Conservation (phyloP, 2,113 vertebrate species). For the Tyrannus savana region DNA sequence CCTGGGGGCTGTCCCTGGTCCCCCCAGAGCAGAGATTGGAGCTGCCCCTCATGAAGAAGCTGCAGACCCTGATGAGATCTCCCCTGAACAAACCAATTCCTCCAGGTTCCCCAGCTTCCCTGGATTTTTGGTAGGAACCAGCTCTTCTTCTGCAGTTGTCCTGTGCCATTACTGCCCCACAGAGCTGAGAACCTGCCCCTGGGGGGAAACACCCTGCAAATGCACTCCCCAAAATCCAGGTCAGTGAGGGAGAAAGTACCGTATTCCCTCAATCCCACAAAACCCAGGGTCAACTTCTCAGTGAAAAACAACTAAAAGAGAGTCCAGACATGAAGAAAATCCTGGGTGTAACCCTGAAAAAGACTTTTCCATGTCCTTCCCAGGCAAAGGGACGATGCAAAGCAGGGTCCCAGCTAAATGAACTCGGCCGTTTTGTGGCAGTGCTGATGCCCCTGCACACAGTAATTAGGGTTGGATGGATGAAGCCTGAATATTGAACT, state of each 20-base stretch:
- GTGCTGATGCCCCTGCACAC: neutral
- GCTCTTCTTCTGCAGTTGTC: neutral
- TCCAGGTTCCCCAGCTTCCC: rapidly evolving
- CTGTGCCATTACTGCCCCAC: neutral
- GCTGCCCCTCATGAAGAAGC: neutral
- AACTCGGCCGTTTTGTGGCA: neutral
- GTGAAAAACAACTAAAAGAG: neutral
- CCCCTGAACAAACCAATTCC: neutral
- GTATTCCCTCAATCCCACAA: neutral
- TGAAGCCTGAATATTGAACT: slow-evolving; percentile 55
- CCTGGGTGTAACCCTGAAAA: neutral
- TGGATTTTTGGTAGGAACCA: neutral
- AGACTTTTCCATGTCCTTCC: neutral
- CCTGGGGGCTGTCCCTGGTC: neutral
- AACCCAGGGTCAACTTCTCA: neutral
- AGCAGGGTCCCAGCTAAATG: neutral
- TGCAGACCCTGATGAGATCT: neutral
- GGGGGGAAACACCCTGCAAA: neutral
- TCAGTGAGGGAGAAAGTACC: neutral
- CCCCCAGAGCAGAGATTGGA: neutral
- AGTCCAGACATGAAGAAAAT: neutral
- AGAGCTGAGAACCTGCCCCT: neutral
- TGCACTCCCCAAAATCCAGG: neutral
- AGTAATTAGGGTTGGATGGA: slow-evolving; percentile 46
- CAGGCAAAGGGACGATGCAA: neutral